Evolutionary conservation across 1,140 invertebrate species (phyloP), one percentile per base, ranked within the genome.

Genomic region (Nephotettix cincticeps): DNA sequence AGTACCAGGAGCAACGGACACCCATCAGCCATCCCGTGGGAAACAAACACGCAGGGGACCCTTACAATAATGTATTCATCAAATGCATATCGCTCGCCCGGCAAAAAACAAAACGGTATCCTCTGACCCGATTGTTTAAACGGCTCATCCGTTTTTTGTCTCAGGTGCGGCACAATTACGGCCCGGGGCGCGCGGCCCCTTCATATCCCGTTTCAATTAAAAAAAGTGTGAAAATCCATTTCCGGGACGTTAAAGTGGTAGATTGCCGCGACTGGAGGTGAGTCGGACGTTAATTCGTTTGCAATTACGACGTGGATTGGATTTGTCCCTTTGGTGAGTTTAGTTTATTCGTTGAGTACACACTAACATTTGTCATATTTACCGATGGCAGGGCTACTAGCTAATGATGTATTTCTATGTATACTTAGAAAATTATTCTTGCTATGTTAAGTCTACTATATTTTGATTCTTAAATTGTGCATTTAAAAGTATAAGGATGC

Each of bases 181-280:
- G 47, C 14, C 14, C 6, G 27, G 56, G 56, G 56, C 27, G 56
- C 56, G 11, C 21, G 56, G 25, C 56, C 23, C 56, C 21, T 61
- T 61, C 56, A 61, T 61, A 25, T 61, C 56, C 56, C 56, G 56
- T 61, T 61, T 27, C 56, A 29, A 61, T 29, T 17, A 11, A 61
- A 61, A 61, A 61, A 61, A 61, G 56, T 61, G 56, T 61, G 56
- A 61, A 61, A 61, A 61, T 61, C 25, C 25, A 61, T 61, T 61
- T 61, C 56, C 56, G 56, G 56, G 9, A 61, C 56, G 23, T 61
- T 29, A 27, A 29, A 28, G 21, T 13, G 56, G 56, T 4, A 51
- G 56, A 61, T 61, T 61, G 56, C 56, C 14, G 40, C n/a, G 47
- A 61, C 56, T 61, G 56, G 4, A 61, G 56, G 56, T 61, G 56